A percentile compares a stretch with the other conserved stretches of the same genome.
phyloP scores from a whole-genome alignment of 2,888 invertebrate species.

The Microplitis manilae region DNA sequence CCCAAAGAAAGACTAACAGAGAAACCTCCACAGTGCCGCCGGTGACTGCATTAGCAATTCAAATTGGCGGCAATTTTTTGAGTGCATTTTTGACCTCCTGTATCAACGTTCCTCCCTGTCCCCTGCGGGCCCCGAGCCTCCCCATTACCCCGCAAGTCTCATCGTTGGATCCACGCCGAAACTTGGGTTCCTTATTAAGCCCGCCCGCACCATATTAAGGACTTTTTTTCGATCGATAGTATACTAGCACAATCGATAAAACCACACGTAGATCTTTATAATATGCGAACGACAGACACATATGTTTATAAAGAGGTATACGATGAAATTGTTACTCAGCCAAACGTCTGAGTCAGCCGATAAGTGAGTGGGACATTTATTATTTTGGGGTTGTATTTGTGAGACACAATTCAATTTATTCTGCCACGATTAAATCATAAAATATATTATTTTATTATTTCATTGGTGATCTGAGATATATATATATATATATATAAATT shows the following conservation, averaged over 20 bases:
- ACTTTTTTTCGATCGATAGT: conserved; percentile 48
- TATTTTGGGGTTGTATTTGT: conserved; percentile 15
- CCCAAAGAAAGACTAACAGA: conserved; percentile 43
- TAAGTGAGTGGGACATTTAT: conserved; percentile 2
- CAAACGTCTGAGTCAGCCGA: neutral
- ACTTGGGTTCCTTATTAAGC: conserved; percentile 69
- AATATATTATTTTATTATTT: neutral
- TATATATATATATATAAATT: neutral
- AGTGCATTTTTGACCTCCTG: conserved; percentile 72
- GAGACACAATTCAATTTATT: neutral
- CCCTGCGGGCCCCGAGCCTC: conserved; percentile 50
- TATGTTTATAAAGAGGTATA: conserved; percentile 12
- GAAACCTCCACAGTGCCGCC: conserved; percentile 52
- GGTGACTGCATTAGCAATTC: conserved; percentile 70
- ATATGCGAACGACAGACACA: neutral
- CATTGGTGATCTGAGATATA: neutral
- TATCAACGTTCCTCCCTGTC: conserved; percentile 58
- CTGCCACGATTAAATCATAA: neutral
- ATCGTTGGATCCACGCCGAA: conserved; percentile 60
- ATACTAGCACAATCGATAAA: conserved; percentile 52
- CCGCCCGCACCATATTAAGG: conserved; percentile 71
- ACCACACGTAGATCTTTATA: conserved; percentile 7
- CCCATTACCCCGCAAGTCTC: conserved; percentile 22
- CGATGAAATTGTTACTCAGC: neutral
- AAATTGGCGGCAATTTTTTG: conserved; percentile 72